These are phyloP conservation scores for Dendrocincla tyrannina DNA, from an alignment of 2,797 vertebrate genomes.

Conservation along the genomic window DNA sequence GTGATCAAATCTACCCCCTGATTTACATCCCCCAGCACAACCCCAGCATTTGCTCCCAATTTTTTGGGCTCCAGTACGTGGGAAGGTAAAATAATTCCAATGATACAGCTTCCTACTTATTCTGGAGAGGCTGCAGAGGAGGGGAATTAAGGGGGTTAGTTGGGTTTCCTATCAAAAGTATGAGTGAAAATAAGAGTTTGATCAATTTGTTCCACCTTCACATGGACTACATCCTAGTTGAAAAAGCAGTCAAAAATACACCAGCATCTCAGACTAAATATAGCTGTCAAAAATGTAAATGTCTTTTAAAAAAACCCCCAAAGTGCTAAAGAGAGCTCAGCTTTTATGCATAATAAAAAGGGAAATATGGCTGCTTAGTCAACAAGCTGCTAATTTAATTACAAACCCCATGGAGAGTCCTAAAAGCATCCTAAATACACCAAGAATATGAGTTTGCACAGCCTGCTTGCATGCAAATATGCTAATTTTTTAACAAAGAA, in stretches of 20 bases:
- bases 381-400: not conserved
- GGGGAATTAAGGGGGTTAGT: not conserved
- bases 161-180: not conserved
- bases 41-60: not conserved
- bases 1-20: not conserved
- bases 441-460: not conserved
- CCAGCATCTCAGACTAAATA: conserved; percentile 15
- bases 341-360: not conserved
- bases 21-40: conserved; percentile 2
- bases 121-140: not conserved
- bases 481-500: not conserved
- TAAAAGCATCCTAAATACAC: not conserved
- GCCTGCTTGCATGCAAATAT: not conserved
- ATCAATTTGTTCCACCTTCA: not conserved
- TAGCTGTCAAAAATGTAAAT: conserved; percentile 3
- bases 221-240: not conserved
- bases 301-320: not conserved
- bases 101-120: not conserved
- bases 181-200: not conserved
- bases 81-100: not conserved
- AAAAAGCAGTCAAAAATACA: not conserved
- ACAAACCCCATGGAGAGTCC: not conserved
- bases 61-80: not conserved
- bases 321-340: not conserved
- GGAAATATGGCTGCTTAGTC: not conserved